Percentiles rank a stretch among this genome's conserved stretches.
These are phyloP conservation scores for Molossus alvarezi DNA, from an alignment of 2,797 vertebrate species.

Conservation along the genomic window DNA sequence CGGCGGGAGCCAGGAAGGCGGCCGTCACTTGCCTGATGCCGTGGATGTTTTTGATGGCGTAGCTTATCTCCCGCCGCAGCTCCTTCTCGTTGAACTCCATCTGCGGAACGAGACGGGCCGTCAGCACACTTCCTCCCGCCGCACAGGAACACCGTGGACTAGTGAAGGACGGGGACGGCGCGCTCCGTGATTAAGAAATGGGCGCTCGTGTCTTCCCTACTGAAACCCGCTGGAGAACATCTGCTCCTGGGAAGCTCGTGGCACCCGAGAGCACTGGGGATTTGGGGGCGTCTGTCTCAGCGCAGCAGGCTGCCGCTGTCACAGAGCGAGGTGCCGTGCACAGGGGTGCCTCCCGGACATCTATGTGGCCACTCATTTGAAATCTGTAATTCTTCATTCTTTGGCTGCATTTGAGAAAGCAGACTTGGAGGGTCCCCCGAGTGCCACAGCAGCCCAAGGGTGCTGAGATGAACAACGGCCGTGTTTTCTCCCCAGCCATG, in stretches of 20 bases:
- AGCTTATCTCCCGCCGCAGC: slow-evolving; percentile 95
- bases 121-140: slow-evolving; percentile 20
- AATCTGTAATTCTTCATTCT: slow-evolving; percentile 35
- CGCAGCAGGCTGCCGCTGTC: not conserved
- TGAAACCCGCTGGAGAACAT: slow-evolving; percentile 73
- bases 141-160: slow-evolving; percentile 45
- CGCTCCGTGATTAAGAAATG: slow-evolving; percentile 62
- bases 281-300: slow-evolving; percentile 41
- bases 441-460: not conserved
- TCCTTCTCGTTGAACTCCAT: slow-evolving; percentile 96
- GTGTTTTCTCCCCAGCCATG: slow-evolving; percentile 44
- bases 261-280: slow-evolving; percentile 8
- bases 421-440: slow-evolving; percentile 27
- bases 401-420: not conserved
- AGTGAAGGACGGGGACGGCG: slow-evolving; percentile 47
- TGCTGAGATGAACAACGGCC: not conserved
- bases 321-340: not conserved
- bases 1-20: not conserved
- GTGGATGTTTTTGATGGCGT: slow-evolving; percentile 98
- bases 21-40: slow-evolving; percentile 94
- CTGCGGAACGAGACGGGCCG: slow-evolving; percentile 87
- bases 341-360: slow-evolving; percentile 51
- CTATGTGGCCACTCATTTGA: slow-evolving; percentile 32
- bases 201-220: slow-evolving; percentile 67
- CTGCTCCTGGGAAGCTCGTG: slow-evolving; percentile 72